Base-by-base conservation (phyloP, 2,797 vertebrate genomes). In the Ceryle rudis region DNA sequence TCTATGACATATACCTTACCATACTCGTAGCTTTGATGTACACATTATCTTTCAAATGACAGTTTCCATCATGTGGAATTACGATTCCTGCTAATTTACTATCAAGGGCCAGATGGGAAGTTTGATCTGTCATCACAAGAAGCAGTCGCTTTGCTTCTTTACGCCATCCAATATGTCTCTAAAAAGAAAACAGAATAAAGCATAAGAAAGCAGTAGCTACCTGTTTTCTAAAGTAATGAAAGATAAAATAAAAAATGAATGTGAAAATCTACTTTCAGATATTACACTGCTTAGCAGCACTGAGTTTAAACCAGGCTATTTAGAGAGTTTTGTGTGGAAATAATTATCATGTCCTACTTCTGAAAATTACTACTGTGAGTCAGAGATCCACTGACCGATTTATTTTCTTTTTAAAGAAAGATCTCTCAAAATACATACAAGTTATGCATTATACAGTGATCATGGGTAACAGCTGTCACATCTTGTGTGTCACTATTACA, bases 41-140 rank as follows among this genome's bases (percentile, higher is more conserved):
- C 81, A 99, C 89, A 10, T 99, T 99, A 97, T 99, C 98, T 97
- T 99, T 98, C 97, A 99, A 98, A 96, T 99, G 99, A 97, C 99
- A 99, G 80, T 97, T 98, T 47, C 99, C 99, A 5, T 99, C 99
- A 26, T 99, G 98, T 3, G 99, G 99, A 69, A 98, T 97, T 57
- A 99, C 99, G 3, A 99, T 99, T 79, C 99, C 99, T 1, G 99
- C 99, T 97, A 99, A 97, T 97, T 99, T 99, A 97, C 99, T 99
- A 69, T 99, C 99, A 94, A 99, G 98, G n/a, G 99, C 99, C 73
- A 99, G 98, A 97, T 99, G 99, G 93, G 99, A 99, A 5, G 99
- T 99, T 97, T 99, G 99, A 98, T 99, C 99, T 2, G 99, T 99
- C 99, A 99, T 99, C 95, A 99, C 97, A 81, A 99, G 98, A 92